Evolutionary conservation across 2,888 invertebrate genomes (phyloP), one percentile per base, ranked within the genome.

Genomic region (Gari tellinella): DNA sequence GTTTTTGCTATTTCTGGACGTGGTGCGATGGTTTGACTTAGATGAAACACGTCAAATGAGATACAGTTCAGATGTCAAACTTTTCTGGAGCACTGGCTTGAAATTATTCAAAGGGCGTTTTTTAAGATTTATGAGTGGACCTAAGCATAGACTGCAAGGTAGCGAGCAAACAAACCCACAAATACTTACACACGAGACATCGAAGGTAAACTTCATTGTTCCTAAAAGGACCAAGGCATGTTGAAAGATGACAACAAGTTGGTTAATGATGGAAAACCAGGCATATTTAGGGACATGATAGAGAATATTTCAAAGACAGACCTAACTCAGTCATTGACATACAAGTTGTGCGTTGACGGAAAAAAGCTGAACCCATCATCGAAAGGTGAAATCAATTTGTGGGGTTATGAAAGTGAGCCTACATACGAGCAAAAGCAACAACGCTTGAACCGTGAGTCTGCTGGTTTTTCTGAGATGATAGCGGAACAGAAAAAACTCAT

Each of bases 51-150:
- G 5, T 10, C 4, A 4, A 31, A 31, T 31, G 31, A 31, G 31
- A 31, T 62, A 62, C 19, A 25, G n/a, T 10, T 31, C 51, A 14
- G 41, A 53, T 17, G 23, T 21, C 7, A 60, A 67, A 31, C 19
- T 12, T 40, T 67, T 67, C 40, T 67, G 60, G 67, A 19, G 26
- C 1, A 46, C 43, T n/a, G 67, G 61, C 2, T n/a, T 61, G 2
- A 52, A 55, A 14, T 38, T 67, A 5, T 67, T 67, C 19, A 52
- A 61, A n/a, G 67, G 67, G 2, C 40, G 38, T 10, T 61, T 67
- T 40, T 21, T 61, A 12, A 12, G 67, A 1, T 60, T 46, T 41
- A 67, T 67, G 67, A n/a, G 48, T 1, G 67, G 61, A 1, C 19
- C 1, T 38, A 67, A 60, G n/a, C 60, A 67, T 51, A 7, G 14